Base-by-base conservation (phyloP, 1,140 invertebrate genomes). In the Orchesella cincta region DNA sequence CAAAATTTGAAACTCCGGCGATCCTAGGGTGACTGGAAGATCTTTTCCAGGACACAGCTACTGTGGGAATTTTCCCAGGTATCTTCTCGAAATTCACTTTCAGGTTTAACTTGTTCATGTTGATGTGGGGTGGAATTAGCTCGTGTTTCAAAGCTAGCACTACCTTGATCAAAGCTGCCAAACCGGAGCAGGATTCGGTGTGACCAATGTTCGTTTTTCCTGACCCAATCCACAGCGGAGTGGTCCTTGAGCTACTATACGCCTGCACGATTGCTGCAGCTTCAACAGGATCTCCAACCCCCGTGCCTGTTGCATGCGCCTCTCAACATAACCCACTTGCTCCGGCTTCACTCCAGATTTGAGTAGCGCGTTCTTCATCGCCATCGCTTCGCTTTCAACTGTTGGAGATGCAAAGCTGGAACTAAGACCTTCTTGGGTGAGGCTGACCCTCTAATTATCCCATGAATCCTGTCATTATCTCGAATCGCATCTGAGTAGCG, bases 181-280 rank as follows among this genome's bases (percentile, higher is more conserved):
- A 8, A 16, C 87, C 86, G 85, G 88, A 88, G 26, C 88, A 87
- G 28, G 88, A 86, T 82, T 90, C 89, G 28, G 88, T 84, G 76
- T 90, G 89, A 1, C 89, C 89, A 86, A 89, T 88, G 83, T 90
- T 90, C 20, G 87, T 88, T 80, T 90, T 90, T 12, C 88, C 87
- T 18, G 88, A 88, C 28, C 89, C 89, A 77, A 90, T 88, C 1
- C 88, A 81, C 5, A 90, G 82, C 64, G 89, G 87, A 16, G 29
- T 85, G 83, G 82, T 14, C 46, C n/a, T 62, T n/a, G 52, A 5
- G 18, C 2, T 2, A 52, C 18, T 52, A 26, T 54, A 62, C 2
- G 52, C 39, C 39, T 46, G 2, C 51, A 86, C 85, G 33, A 92
- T 87, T 16, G 88, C 86, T 77, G 89, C 87, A 3, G 86, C 84